phyloP scores from a whole-genome alignment of 1,140 invertebrate genomes.

The Drosophila lacertosa region DNA sequence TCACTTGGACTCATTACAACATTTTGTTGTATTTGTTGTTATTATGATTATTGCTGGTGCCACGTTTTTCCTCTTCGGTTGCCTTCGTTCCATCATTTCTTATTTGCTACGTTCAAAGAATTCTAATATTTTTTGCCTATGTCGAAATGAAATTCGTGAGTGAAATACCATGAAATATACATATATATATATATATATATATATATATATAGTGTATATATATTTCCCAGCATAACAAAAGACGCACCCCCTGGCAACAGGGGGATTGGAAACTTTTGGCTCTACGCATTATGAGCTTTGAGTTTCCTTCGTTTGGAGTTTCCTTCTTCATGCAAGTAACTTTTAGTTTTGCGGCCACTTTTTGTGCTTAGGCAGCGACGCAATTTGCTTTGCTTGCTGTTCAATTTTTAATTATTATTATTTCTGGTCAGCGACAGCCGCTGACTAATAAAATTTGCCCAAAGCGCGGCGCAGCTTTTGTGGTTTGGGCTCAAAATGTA shows the following conservation, averaged over 20 bases:
- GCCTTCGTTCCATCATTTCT: slow-evolving; percentile 27
- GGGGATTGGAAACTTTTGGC: slow-evolving; percentile 21
- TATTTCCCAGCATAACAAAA: slow-evolving; percentile 36
- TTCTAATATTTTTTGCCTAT: slow-evolving; percentile 70
- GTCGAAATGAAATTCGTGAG: slow-evolving; percentile 79
- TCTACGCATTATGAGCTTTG: slow-evolving; percentile 57
- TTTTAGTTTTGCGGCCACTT: slow-evolving; percentile 42
- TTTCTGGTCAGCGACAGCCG: slow-evolving; percentile 35
- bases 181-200: too few relatives aligned
- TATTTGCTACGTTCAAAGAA: slow-evolving; percentile 54
- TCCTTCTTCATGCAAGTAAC: slow-evolving; percentile 55
- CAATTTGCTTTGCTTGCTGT: slow-evolving; percentile 58
- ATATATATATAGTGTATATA: too few relatives aligned
- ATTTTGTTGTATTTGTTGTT: slow-evolving; percentile 76
- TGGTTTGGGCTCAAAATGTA: slow-evolving; percentile 27
- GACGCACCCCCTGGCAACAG: background rate
- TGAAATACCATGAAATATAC: slow-evolving; percentile 70
- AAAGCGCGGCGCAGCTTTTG: background rate
- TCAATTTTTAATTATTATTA: slow-evolving; percentile 69
- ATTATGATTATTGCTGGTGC: slow-evolving; percentile 77
- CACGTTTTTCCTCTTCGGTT: slow-evolving; percentile 53
- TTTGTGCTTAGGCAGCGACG: slow-evolving; percentile 27
- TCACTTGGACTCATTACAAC: slow-evolving; percentile 79
- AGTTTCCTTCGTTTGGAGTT: slow-evolving; percentile 1
- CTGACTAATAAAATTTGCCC: slow-evolving; percentile 60